These are phyloP conservation scores for Pangasius macronema DNA, from an alignment of 2,797 vertebrate species.

Conservation along the genomic window DNA sequence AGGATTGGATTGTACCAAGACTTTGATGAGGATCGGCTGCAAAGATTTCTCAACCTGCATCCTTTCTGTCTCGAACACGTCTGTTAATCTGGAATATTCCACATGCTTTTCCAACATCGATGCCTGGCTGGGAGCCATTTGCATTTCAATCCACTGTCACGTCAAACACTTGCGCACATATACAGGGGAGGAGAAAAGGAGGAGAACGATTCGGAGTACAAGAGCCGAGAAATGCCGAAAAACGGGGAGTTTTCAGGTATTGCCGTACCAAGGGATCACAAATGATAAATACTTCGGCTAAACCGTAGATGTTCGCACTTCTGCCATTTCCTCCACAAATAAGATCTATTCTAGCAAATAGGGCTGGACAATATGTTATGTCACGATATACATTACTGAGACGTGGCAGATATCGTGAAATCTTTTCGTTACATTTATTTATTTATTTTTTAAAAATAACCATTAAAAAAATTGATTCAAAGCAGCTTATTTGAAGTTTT, in stretches of 20 bases:
- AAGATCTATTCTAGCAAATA: not conserved
- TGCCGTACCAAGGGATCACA: not conserved
- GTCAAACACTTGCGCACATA: not conserved
- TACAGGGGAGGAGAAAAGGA: not conserved
- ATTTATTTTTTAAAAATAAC: not conserved
- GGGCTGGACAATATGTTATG: not conserved
- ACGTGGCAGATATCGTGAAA: not conserved
- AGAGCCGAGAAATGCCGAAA: too few species aligned
- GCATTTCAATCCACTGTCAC: slow-evolving; percentile 37
- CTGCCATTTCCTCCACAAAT: not conserved
- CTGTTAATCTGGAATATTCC: not conserved
- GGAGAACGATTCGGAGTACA: too few species aligned
- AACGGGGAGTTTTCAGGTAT: not conserved
- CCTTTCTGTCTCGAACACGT: not conserved
- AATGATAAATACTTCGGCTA: not conserved
- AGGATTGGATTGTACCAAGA: not conserved
- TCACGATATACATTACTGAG: not conserved
- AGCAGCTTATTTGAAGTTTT: not conserved
- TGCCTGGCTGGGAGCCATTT: slow-evolving; percentile 28
- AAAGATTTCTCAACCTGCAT: not conserved
- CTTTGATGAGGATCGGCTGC: not conserved
- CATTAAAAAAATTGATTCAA: not conserved
- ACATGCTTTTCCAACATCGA: not conserved
- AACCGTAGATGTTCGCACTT: not conserved
- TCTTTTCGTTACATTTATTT: not conserved